Percentiles rank a stretch among this genome's conserved stretches.
Conservation (phyloP, 30 jellyfish, hydroid and myxozoan genomes). For the Cassiopea andromeda region DNA sequence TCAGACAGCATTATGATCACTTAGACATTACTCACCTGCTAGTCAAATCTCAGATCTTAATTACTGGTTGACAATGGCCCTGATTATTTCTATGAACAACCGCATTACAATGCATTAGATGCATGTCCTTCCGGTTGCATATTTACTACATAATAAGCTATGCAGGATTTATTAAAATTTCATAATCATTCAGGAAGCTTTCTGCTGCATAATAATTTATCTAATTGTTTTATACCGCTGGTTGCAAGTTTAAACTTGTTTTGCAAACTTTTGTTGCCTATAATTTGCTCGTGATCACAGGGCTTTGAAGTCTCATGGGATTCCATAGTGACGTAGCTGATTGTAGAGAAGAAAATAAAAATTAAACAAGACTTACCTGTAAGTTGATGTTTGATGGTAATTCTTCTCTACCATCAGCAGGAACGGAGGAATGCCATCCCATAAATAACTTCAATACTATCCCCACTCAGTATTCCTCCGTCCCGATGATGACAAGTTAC, state of each 20-base stretch:
- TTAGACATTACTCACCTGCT: background rate
- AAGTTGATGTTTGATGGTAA: conserved; percentile 4
- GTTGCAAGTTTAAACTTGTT: background rate
- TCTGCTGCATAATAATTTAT: background rate
- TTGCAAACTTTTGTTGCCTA: background rate
- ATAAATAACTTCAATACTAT: background rate
- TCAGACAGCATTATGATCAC: background rate
- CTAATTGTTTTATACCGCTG: background rate
- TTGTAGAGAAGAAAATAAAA: conserved; percentile 12
- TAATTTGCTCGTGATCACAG: background rate
- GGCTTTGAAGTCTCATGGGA: conserved; percentile 25
- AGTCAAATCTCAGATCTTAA: background rate
- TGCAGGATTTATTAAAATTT: background rate
- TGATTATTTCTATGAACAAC: background rate
- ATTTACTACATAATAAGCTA: background rate
- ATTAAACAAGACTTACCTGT: conserved; percentile 2
- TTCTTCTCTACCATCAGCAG: conserved; percentile 23
- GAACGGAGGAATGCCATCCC: conserved; percentile 16
- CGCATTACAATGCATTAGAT: background rate
- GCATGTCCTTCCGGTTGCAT: background rate
- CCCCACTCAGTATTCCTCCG: background rate
- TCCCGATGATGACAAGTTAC: background rate
- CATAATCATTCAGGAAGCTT: background rate
- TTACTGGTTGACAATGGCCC: background rate
- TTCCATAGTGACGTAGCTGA: conserved; percentile 46